Conservation (phyloP, 2,797 vertebrate genomes). For the Pipistrellus kuhlii region DNA sequence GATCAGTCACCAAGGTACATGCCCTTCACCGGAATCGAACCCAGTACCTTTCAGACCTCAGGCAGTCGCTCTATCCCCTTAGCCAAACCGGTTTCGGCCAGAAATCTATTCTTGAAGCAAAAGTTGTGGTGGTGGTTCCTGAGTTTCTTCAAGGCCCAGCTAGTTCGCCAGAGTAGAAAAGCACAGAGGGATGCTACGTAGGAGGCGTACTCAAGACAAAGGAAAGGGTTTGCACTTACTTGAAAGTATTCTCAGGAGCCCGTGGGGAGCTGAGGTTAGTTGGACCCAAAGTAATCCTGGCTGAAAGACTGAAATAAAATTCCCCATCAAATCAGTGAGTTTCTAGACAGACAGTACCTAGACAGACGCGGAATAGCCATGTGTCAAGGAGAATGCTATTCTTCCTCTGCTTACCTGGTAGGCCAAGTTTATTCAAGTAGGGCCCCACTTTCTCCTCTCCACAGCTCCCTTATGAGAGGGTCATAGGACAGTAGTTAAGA, state of each 20-base stretch:
- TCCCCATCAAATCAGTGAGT: not conserved
- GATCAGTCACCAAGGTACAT: too few relatives aligned
- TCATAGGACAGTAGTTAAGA: not conserved
- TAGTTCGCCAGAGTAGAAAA: not conserved
- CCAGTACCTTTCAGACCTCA: too few relatives aligned
- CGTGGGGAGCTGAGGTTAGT: constrained; percentile 16
- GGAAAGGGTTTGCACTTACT: not conserved
- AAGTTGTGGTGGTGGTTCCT: not conserved
- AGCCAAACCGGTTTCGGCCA: too few relatives aligned
- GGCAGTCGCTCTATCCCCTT: too few relatives aligned
- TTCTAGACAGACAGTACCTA: not conserved
- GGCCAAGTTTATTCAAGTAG: not conserved
- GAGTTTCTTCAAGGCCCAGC: not conserved
- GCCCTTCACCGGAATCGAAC: too few relatives aligned
- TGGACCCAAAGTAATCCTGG: not conserved
- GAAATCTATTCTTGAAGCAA: not conserved
- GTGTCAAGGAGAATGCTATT: not conserved
- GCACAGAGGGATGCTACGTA: not conserved
- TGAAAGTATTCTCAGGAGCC: not conserved
- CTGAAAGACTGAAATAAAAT: not conserved
- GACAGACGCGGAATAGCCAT: not conserved
- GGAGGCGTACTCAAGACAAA: not conserved
- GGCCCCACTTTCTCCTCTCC: not conserved
- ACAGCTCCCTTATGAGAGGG: not conserved
- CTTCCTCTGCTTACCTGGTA: not conserved